Evolutionary conservation across 2,888 invertebrate genomes (phyloP).

Genomic region (Camponotus fellah): DNA sequence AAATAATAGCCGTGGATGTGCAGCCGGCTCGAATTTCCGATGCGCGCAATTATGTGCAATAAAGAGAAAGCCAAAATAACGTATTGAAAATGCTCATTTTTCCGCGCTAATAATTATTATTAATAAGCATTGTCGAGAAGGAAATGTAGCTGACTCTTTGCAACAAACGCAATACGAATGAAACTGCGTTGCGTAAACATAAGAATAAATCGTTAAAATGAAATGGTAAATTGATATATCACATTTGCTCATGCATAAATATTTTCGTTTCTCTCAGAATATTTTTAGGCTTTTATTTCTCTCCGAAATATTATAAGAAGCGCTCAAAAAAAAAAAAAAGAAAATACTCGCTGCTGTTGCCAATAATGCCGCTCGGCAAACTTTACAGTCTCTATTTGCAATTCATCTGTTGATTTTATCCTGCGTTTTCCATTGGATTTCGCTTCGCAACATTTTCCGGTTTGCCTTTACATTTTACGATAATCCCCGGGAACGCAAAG

Average conservation of each 20-base stretch:
- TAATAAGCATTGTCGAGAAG: slow-evolving; percentile 65
- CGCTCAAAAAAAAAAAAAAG: neutral
- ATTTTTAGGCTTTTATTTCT: slow-evolving; percentile 18
- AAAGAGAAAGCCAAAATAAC: slow-evolving; percentile 60
- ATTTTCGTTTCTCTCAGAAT: slow-evolving; percentile 12
- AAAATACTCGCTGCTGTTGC: slow-evolving; percentile 22
- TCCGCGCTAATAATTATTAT: slow-evolving; percentile 66
- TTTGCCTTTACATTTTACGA: slow-evolving; percentile 44
- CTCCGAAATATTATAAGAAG: slow-evolving; percentile 32
- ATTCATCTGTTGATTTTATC: slow-evolving; percentile 54
- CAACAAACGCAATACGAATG: slow-evolving; percentile 24
- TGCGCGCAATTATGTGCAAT: slow-evolving; percentile 58
- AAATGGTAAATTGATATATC: slow-evolving; percentile 31
- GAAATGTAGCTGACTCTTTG: slow-evolving; percentile 54
- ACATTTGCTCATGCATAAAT: slow-evolving; percentile 21
- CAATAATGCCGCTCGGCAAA: slow-evolving; percentile 36
- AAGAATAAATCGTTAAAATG: slow-evolving; percentile 26
- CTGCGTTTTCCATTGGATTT: slow-evolving; percentile 43
- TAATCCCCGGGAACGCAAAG: slow-evolving; percentile 4
- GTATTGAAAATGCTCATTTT: slow-evolving; percentile 57
- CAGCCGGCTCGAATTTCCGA: slow-evolving; percentile 52
- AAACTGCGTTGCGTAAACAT: slow-evolving; percentile 3
- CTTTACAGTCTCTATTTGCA: slow-evolving; percentile 49
- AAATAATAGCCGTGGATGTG: slow-evolving; percentile 60
- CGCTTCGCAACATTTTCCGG: slow-evolving; percentile 36